These are phyloP conservation scores for Hycleus cichorii DNA, from an alignment of 1,140 invertebrate genomes.

Conservation along the genomic window DNA sequence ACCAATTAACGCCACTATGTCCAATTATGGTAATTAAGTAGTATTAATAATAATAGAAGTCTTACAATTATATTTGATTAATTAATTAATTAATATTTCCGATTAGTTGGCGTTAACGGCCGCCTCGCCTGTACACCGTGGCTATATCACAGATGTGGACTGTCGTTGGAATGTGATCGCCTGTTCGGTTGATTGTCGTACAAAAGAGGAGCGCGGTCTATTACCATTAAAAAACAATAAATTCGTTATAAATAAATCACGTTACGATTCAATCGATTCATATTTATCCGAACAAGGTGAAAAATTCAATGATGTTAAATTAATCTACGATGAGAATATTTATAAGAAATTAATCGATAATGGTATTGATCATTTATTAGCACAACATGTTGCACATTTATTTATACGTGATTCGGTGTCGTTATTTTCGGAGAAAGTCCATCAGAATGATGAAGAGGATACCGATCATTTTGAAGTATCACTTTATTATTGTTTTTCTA, in stretches of 20 bases:
- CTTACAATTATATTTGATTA: slow-evolving; percentile 7
- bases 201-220: slow-evolving; percentile 85
- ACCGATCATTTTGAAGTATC: slow-evolving; percentile 97
- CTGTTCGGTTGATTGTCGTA: slow-evolving; percentile 92
- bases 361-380: slow-evolving; percentile 84
- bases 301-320: slow-evolving; percentile 85
- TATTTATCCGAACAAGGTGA: slow-evolving; percentile 86
- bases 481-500: not conserved
- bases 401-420: slow-evolving; percentile 97
- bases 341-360: slow-evolving; percentile 75
- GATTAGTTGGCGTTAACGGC: slow-evolving; percentile 87
- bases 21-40: slow-evolving; percentile 80
- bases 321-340: slow-evolving; percentile 80
- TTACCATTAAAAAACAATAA: slow-evolving; percentile 65
- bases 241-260: slow-evolving; percentile 89
- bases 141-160: slow-evolving; percentile 90
- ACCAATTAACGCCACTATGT: slow-evolving; percentile 94
- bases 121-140: slow-evolving; percentile 89
- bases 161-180: slow-evolving; percentile 96
- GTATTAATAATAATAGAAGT: no score
- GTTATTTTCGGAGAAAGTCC: slow-evolving; percentile 90
- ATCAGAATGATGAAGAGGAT: slow-evolving; percentile 90
- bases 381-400: slow-evolving; percentile 94
- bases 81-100: slow-evolving; percentile 34
- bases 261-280: slow-evolving; percentile 97